Base-by-base conservation (phyloP, 1,140 invertebrate genomes). In the Melitaea cinxia region DNA sequence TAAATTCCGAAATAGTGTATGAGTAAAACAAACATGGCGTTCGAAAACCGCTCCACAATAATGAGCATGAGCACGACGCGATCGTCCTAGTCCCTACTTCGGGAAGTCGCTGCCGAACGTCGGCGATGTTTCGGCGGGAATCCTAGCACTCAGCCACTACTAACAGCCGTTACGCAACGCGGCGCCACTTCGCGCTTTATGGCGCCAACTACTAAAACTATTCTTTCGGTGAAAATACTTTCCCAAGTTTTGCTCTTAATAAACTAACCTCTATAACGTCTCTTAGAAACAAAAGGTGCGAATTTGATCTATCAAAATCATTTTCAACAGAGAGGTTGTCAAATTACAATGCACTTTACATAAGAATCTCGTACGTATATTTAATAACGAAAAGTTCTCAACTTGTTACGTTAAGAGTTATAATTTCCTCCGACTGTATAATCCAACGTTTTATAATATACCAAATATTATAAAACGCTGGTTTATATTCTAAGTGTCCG, bases 181-280 rank as follows among this genome's bases (percentile, higher is more conserved):
- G 58, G 73, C 82, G 80, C 82, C 82, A 81, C 73, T 78, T 78
- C 54, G 66, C 60, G 66, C 63, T 61, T 60, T 69, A 61, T 63
- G 28, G 55, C 62, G 72, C 55, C 68, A 53, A 71, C 66, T 49
- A 42, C 14, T 37, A 61, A 72, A 75, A 75, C 71, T 73, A 64
- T 72, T 69, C 68, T 71, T 76, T 76, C 66, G 68, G 70, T 65
- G 65, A 66, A 73, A 77, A 68, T 53, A 68, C 60, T 65, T 78
- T 58, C 68, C 35, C 49, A 49, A 68, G 59, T 61, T 71, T 58
- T 59, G 54, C 54, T 59, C 59, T 65, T 49, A 58, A 52, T 65
- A 42, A 52, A 58, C 24, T 52, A 7, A 14, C 28, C n/a, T 54
- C 19, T 21, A n/a, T 17, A 42, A n/a, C 37, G 14, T 4, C n/a